These are phyloP conservation scores for Dendronephthya gigantea DNA, from an alignment of 64 coral and sea anemone genomes.

Conservation along the genomic window DNA sequence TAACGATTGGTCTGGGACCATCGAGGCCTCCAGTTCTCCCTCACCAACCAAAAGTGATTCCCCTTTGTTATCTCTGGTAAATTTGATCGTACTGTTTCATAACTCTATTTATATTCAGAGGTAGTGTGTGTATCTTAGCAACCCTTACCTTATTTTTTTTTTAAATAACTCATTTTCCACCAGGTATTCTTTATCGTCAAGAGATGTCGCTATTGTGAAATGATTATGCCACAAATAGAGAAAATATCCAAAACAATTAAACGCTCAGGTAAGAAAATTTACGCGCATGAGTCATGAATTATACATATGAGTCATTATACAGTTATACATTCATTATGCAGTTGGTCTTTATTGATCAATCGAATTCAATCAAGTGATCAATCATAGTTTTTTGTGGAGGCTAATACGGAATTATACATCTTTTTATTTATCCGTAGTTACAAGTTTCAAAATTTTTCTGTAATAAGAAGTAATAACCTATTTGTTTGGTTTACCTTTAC, in stretches of 20 bases:
- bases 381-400: too few species aligned
- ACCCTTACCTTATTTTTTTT: background rate
- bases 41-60: background rate
- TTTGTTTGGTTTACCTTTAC: background rate
- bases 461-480: too few species aligned
- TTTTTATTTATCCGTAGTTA: too few species aligned
- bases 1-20: background rate
- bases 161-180: background rate
- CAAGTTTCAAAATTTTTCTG: too few species aligned
- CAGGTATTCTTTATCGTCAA: constrained; percentile 74
- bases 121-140: too few species aligned
- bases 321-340: too few species aligned
- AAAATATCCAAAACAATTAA: constrained; percentile 43
- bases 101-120: too few species aligned
- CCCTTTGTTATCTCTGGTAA: background rate
- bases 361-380: too few species aligned
- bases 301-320: too few species aligned
- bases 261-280: constrained; percentile 44
- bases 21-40: background rate
- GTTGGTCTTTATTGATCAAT: too few species aligned
- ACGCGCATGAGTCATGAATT: background rate
- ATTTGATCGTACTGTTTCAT: too few species aligned
- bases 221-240: constrained; percentile 49
- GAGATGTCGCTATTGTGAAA: constrained; percentile 60
- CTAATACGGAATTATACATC: too few species aligned